Conservation (phyloP, 1,140 invertebrate genomes). For the Cotesia vestalis region DNA sequence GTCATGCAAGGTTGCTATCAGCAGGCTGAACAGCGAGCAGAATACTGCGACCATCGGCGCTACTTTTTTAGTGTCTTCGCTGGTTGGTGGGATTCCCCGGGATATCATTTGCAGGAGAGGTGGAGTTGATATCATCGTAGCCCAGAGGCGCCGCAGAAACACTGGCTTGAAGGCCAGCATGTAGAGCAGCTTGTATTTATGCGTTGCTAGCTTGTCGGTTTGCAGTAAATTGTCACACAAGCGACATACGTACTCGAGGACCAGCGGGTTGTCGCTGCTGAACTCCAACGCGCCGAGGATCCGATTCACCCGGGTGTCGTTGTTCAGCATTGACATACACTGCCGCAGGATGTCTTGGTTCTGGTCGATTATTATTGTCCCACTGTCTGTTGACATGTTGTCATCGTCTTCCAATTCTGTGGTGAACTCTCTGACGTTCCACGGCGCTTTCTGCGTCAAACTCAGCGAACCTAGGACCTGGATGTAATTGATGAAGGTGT, state of each 20-base stretch:
- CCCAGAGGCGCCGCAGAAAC: conserved; percentile 86
- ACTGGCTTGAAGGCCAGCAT: conserved; percentile 84
- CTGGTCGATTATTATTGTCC: conserved; percentile 54
- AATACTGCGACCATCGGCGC: conserved; percentile 85
- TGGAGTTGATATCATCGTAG: conserved; percentile 69
- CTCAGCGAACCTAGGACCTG: conserved; percentile 61
- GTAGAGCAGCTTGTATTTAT: conserved; percentile 85
- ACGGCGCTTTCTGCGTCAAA: conserved; percentile 46
- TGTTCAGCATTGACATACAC: conserved; percentile 73
- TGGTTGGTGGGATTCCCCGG: conserved; percentile 72
- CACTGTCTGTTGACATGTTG: conserved; percentile 56
- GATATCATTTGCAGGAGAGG: conserved; percentile 76
- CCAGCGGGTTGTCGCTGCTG: conserved; percentile 66
- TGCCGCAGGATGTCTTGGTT: conserved; percentile 64
- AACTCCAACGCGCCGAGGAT: conserved; percentile 71
- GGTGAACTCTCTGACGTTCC: conserved; percentile 13
- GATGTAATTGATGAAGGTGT: conserved; percentile 55
- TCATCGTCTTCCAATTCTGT: conserved; percentile 44
- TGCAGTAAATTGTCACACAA: conserved; percentile 82
- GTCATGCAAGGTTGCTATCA: conserved; percentile 88
- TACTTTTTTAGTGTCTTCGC: conserved; percentile 76
- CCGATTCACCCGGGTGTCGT: conserved; percentile 70
- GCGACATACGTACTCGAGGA: conserved; percentile 75
- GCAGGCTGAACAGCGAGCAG: conserved; percentile 83
- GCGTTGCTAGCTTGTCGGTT: conserved; percentile 78